Evolutionary conservation across 2,113 vertebrate genomes (phyloP).

Genomic region (Orcinus orca): DNA sequence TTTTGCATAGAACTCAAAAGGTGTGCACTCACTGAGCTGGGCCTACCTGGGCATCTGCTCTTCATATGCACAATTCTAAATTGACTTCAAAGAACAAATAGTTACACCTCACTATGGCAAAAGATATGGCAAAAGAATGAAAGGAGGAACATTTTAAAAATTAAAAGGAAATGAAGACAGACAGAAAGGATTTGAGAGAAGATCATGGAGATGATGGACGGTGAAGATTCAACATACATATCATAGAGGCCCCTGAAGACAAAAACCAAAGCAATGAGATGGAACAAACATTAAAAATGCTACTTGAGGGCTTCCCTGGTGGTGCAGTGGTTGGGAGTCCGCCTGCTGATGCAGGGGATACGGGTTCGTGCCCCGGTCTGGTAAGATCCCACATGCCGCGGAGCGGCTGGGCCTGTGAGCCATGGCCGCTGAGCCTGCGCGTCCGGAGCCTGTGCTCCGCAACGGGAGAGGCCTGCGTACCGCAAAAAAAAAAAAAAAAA

Average conservation of each 20-base stretch:
- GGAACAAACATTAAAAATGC: neutral
- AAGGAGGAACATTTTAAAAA: neutral
- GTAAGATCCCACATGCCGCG: too few species aligned
- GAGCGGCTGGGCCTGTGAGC: too few species aligned
- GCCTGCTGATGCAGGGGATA: too few species aligned
- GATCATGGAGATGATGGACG: neutral
- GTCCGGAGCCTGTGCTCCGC: too few species aligned
- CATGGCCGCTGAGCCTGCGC: too few species aligned
- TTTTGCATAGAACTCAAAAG: neutral
- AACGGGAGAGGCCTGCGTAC: too few species aligned
- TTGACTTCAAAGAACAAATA: neutral
- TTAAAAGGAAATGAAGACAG: neutral
- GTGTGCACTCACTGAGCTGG: neutral
- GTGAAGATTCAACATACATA: neutral
- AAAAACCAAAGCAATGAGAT: neutral
- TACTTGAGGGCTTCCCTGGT: neutral
- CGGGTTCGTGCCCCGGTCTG: too few species aligned
- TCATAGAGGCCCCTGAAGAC: neutral
- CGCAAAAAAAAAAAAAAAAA: too few species aligned
- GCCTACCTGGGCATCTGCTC: neutral
- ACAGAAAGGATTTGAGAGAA: neutral
- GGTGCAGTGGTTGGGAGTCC: too few species aligned
- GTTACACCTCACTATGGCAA: neutral
- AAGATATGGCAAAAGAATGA: neutral
- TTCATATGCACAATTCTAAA: neutral